These are phyloP conservation scores for Baronia brevicornis DNA, from an alignment of 2,888 invertebrate species.

Conservation along the genomic window DNA sequence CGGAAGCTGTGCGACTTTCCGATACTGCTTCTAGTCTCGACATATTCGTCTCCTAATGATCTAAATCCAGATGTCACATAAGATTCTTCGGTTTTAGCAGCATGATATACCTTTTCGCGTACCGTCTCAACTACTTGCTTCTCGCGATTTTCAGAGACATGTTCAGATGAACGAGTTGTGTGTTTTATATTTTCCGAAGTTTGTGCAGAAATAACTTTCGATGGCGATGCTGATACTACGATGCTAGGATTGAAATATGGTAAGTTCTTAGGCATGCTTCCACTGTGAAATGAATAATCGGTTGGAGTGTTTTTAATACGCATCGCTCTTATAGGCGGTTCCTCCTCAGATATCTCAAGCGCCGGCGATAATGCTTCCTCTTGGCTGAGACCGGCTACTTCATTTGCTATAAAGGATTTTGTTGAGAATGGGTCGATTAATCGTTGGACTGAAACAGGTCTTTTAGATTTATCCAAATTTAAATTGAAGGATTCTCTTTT, in stretches of 20 bases:
- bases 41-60: conserved; percentile 62
- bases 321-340: conserved; percentile 48
- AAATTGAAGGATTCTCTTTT: conserved; percentile 52
- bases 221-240: conserved; percentile 53
- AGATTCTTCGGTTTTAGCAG: conserved; percentile 52
- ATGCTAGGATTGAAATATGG: conserved; percentile 58
- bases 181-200: conserved; percentile 62
- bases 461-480: conserved; percentile 51
- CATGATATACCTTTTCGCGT: conserved; percentile 41
- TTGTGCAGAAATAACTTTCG: conserved; percentile 54
- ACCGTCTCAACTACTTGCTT: conserved; percentile 44
- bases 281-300: conserved; percentile 55
- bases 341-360: conserved; percentile 50
- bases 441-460: conserved; percentile 55
- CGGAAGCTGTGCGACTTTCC: conserved; percentile 85
- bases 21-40: conserved; percentile 73
- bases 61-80: conserved; percentile 49
- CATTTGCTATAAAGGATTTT: conserved; percentile 61
- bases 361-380: conserved; percentile 44
- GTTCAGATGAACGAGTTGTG: conserved; percentile 50
- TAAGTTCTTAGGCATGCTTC: conserved; percentile 64
- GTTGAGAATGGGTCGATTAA: conserved; percentile 54
- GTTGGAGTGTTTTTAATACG: conserved; percentile 48
- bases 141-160: conserved; percentile 49
- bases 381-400: conserved; percentile 39